Base-by-base conservation (phyloP, 2,888 invertebrate genomes). In the Hyposoter dolosus region DNA sequence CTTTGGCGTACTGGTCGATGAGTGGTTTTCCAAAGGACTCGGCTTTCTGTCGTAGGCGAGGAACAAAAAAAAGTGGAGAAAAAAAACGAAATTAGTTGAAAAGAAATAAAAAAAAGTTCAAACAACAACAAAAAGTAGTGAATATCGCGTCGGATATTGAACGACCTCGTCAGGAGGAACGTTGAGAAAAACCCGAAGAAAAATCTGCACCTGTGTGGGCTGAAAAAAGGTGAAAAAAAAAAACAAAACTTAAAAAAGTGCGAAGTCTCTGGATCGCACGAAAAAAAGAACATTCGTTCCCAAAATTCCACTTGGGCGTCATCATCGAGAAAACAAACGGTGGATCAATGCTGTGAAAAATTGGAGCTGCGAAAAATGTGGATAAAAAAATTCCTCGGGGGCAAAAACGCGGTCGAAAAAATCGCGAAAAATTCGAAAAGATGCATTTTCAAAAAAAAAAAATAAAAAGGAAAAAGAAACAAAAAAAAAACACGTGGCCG, bases 11-110 rank as follows among this genome's bases (percentile, higher is more conserved):
- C 95, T 98, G 97, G 95, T 99, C 99, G 92, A 98, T 97, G 92
- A 99, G 95, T 87, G 99, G 99, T 94, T 98, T 98, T 94, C 99
- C 96, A 97, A 99, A 99, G 87, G 97, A 96, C 92, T 99, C 99
- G 95, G 96, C 97, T 97, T 99, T 99, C 98, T 99, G 83, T 60
- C 77, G 85, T 35, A 95, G 93, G 79, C 78, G 77, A 90, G 89
- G 89, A 89, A 82, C 77, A 84, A 74, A 87, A 89, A 87, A 88
- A 88, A 90, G 89, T 90, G 68, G 68, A 23, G 5, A 76, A 72
- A 23, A 65, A 74, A 68, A 56, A 17, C 40, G 17, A 71, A 56
- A 28, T 32, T 17, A 69, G 68, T 47, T n/a, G 23, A 66, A 50
- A 15, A 0, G 60, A 60, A 77, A 79, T 45, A 40, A 19, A 53